A percentile compares a stretch with the other conserved stretches of the same genome.
Evolutionary conservation across 2,888 invertebrate genomes (phyloP).

Genomic region (Aspidiotus destructor): DNA sequence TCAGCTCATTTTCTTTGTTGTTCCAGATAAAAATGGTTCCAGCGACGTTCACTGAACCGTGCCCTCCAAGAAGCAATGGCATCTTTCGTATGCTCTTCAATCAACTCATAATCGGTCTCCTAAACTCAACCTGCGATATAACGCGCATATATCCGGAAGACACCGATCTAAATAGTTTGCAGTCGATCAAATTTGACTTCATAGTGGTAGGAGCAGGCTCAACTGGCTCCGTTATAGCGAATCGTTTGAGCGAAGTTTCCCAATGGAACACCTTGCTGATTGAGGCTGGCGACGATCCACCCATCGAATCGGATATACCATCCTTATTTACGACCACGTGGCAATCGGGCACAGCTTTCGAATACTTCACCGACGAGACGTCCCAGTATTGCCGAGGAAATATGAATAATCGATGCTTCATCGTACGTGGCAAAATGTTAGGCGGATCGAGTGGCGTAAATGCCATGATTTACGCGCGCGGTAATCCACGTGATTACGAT

Average conservation of each 20-base stretch:
- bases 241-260: slow-evolving; percentile 44
- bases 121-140: slow-evolving; percentile 13
- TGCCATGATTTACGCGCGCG: slow-evolving; percentile 52
- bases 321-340: slow-evolving; percentile 42
- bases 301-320: slow-evolving; percentile 44
- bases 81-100: neutral
- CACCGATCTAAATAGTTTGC: neutral
- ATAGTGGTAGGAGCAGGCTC: slow-evolving; percentile 43
- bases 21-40: neutral
- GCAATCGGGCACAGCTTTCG: slow-evolving; percentile 2
- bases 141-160: slow-evolving; percentile 2
- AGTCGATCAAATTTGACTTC: slow-evolving; percentile 37
- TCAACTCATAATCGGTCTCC: slow-evolving; percentile 9
- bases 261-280: slow-evolving; percentile 47
- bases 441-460: slow-evolving; percentile 22
- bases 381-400: slow-evolving; percentile 1
- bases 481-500: slow-evolving; percentile 56
- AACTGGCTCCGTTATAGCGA: slow-evolving; percentile 48
- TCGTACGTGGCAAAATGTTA: slow-evolving; percentile 13
- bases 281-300: slow-evolving; percentile 48
- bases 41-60: neutral
- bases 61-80: slow-evolving; percentile 8
- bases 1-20: neutral
- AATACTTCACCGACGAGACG: slow-evolving; percentile 3
- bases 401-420: slow-evolving; percentile 5